These are phyloP conservation scores for Heliconius congener DNA, from an alignment of 1,140 invertebrate genomes.

Conservation along the genomic window DNA sequence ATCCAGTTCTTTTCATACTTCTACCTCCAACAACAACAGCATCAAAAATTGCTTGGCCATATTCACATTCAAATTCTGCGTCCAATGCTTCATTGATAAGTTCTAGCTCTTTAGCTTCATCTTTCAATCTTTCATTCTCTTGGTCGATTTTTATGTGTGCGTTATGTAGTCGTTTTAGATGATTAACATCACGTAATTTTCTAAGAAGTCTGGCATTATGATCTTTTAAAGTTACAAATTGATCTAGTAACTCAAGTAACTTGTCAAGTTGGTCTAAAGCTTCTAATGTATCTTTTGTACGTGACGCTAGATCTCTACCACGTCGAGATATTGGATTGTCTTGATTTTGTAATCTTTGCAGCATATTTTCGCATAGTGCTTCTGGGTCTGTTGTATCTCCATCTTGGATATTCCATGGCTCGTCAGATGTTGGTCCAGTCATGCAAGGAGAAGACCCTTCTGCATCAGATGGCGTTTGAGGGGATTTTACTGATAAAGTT, in stretches of 20 bases:
- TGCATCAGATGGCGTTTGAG: conserved; percentile 65
- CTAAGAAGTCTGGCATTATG: conserved; percentile 86
- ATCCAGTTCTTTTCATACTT: conserved; percentile 74
- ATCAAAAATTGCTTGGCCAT: conserved; percentile 83
- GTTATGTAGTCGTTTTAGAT: conserved; percentile 85
- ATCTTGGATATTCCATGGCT: conserved; percentile 53
- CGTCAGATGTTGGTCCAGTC: conserved; percentile 58
- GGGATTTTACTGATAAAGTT: conserved; percentile 63
- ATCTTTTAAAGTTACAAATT: conserved; percentile 86
- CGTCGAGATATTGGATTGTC: conserved; percentile 67
- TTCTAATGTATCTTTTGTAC: conserved; percentile 81
- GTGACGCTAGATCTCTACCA: conserved; percentile 70
- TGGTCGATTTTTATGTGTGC: conserved; percentile 79
- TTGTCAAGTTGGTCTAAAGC: conserved; percentile 89
- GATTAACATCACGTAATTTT: conserved; percentile 87
- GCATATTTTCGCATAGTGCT: conserved; percentile 66
- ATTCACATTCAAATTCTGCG: conserved; percentile 82
- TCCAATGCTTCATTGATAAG: conserved; percentile 73
- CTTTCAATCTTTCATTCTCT: conserved; percentile 66
- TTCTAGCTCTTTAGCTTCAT: conserved; percentile 65
- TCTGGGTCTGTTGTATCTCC: conserved; percentile 54
- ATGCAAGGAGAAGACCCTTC: conserved; percentile 73
- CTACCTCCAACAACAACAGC: conserved; percentile 75
- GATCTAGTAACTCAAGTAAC: conserved; percentile 87
- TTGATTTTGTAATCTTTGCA: conserved; percentile 64